phyloP scores from a whole-genome alignment of 1,140 invertebrate genomes.

The Trachelipus rathkii region DNA sequence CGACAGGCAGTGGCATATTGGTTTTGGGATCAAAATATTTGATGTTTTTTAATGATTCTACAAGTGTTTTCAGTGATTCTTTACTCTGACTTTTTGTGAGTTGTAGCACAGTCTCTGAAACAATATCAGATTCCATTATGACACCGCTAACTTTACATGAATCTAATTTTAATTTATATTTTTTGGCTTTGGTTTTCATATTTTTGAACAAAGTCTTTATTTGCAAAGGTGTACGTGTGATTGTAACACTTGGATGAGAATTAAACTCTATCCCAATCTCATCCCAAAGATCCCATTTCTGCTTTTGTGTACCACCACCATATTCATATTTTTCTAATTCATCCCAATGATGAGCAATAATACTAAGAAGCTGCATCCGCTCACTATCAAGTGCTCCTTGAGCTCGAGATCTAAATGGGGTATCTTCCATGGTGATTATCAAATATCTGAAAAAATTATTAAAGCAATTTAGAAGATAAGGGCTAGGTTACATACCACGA shows the following conservation, averaged over 20 bases:
- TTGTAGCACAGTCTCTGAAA: not conserved
- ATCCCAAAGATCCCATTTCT: not conserved
- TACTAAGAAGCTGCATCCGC: not conserved
- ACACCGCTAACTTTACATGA: not conserved
- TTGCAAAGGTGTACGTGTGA: not conserved
- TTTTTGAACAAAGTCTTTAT: not conserved
- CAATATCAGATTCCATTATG: not conserved
- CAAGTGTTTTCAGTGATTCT: not conserved
- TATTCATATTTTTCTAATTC: not conserved
- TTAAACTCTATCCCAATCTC: not conserved
- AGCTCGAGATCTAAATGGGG: not conserved
- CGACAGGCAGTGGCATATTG: not conserved
- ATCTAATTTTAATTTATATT: not conserved
- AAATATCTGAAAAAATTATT: not conserved
- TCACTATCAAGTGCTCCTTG: not conserved
- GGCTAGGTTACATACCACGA: too few relatives aligned
- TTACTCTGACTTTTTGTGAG: not conserved
- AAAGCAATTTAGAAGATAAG: not conserved
- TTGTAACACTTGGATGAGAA: not conserved
- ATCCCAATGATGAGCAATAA: conserved; percentile 4
- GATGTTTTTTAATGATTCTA: not conserved
- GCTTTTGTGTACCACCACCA: not conserved
- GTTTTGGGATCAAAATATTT: not conserved
- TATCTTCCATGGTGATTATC: not conserved
- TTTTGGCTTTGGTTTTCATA: not conserved